Percentiles rank a stretch among this genome's conserved stretches.
phyloP scores from a whole-genome alignment of 2,888 invertebrate species.

The Lampropteryx suffumata region DNA sequence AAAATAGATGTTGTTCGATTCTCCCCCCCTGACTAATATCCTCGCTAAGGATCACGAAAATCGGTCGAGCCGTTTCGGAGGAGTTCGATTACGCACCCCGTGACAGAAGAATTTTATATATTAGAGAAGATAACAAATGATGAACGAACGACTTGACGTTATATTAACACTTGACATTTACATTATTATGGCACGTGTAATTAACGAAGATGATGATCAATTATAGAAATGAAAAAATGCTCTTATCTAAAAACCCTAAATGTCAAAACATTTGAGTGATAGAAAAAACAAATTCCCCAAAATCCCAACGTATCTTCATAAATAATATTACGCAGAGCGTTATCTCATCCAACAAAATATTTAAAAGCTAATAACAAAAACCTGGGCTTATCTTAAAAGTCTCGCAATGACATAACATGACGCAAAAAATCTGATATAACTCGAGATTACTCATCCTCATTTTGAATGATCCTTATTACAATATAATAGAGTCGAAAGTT shows the following conservation, averaged over 20 bases:
- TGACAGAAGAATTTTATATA: no score
- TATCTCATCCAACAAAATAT: conserved; percentile 33
- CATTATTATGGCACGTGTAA: no score
- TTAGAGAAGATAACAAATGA: no score
- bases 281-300: not conserved
- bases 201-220: no score
- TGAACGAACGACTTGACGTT: no score
- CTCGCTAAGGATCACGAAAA: no score
- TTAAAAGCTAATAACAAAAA: conserved; percentile 52
- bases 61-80: no score
- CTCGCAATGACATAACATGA: conserved; percentile 48
- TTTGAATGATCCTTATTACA: conserved; percentile 6
- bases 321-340: conserved; percentile 10
- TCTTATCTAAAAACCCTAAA: not conserved
- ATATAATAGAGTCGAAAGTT: conserved; percentile 15
- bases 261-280: conserved; percentile 5
- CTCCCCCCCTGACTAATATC: no score
- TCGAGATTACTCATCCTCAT: conserved; percentile 39
- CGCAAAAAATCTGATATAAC: conserved; percentile 49
- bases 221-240: no score
- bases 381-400: conserved; percentile 47
- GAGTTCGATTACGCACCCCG: no score
- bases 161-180: no score
- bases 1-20: no score
- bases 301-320: not conserved